A percentile compares a stretch with the other conserved stretches of the same genome.
These are phyloP conservation scores for Aromia moschata DNA, from an alignment of 2,888 invertebrate species.

Conservation along the genomic window DNA sequence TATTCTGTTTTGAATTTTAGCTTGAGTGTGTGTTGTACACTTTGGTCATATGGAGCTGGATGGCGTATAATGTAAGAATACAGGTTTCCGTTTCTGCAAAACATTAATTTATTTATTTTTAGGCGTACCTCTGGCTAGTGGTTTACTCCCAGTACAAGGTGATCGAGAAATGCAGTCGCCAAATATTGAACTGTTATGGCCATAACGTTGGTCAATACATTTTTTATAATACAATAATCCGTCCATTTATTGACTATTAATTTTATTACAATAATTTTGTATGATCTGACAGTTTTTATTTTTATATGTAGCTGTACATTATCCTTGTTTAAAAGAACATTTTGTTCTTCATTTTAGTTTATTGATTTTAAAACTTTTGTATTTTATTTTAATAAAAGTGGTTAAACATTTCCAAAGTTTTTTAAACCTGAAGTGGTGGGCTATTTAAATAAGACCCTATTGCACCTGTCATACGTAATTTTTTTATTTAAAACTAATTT, in stretches of 20 bases:
- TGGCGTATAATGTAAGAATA: slow-evolving; percentile 82
- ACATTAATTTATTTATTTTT: slow-evolving; percentile 49
- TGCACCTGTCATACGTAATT: no score
- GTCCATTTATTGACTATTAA: slow-evolving; percentile 32
- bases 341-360: slow-evolving; percentile 1
- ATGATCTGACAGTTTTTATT: slow-evolving; percentile 2
- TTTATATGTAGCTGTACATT: no score
- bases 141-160: slow-evolving; percentile 87
- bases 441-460: no score
- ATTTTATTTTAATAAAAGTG: no score
- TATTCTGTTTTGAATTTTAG: slow-evolving; percentile 68
- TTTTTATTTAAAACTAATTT: no score
- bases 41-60: slow-evolving; percentile 81
- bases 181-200: slow-evolving; percentile 82
- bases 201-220: slow-evolving; percentile 57
- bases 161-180: slow-evolving; percentile 84
- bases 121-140: slow-evolving; percentile 89
- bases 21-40: slow-evolving; percentile 82
- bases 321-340: slow-evolving; percentile 7
- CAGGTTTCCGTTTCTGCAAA: background rate
- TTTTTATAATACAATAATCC: slow-evolving; percentile 20
- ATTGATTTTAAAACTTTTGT: no score
- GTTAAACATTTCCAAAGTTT: no score
- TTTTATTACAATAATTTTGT: slow-evolving; percentile 11
- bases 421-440: no score